A percentile compares a stretch with the other conserved stretches of the same genome.
These are phyloP conservation scores for Leptinotarsa texana DNA, from an alignment of 1,140 invertebrate genomes.

Conservation along the genomic window DNA sequence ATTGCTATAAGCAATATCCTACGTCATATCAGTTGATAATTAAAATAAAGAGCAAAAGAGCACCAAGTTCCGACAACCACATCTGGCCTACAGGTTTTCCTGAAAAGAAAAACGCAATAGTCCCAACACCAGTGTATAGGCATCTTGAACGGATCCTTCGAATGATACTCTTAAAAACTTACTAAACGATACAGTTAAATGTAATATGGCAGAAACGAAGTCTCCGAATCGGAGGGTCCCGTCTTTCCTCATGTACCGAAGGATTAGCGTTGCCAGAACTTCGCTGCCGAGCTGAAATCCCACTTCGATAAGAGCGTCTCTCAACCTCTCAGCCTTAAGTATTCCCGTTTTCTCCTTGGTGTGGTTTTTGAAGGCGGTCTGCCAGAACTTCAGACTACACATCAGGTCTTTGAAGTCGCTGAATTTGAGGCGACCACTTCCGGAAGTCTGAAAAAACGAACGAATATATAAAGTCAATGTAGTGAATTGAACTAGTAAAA, in stretches of 20 bases:
- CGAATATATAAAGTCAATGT: too few species aligned
- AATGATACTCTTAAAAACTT: conserved; percentile 53
- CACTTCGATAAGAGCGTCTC: conserved; percentile 82
- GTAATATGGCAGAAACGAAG: conserved; percentile 87
- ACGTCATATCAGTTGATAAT: too few species aligned
- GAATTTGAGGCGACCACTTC: conserved; percentile 80
- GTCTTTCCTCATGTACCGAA: conserved; percentile 91
- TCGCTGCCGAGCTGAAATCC: conserved; percentile 86
- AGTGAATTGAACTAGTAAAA: too few species aligned
- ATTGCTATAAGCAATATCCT: too few species aligned
- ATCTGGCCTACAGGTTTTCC: too few species aligned
- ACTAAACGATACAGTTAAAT: conserved; percentile 87
- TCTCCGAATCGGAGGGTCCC: conserved; percentile 91
- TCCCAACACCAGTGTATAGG: too few species aligned
- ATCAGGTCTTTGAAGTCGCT: conserved; percentile 90
- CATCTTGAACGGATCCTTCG: neutral
- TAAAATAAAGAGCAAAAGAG: too few species aligned
- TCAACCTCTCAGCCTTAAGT: conserved; percentile 80
- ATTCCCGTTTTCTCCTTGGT: conserved; percentile 91
- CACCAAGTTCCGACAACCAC: too few species aligned
- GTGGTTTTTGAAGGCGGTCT: conserved; percentile 87
- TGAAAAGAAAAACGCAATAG: too few species aligned
- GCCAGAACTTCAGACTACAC: conserved; percentile 90
- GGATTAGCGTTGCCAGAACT: conserved; percentile 78
- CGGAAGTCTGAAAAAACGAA: conserved; percentile 65